phyloP scores from a whole-genome alignment of 2,797 vertebrate species.

The Sparidentex hasta region DNA sequence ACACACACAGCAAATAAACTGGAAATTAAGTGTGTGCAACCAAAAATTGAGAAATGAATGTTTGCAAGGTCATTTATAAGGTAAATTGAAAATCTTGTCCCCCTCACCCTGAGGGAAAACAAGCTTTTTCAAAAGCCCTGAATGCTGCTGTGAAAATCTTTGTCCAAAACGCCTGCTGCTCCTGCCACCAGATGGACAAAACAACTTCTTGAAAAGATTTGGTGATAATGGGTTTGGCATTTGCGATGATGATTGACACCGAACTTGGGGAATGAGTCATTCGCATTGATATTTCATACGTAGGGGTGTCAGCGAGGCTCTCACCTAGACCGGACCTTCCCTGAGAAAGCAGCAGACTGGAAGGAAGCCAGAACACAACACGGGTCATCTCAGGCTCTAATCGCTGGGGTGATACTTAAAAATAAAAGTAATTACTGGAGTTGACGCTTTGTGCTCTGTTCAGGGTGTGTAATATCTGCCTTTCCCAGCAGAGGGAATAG shows the following conservation, averaged over 20 bases:
- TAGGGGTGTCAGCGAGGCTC: constrained; percentile 71
- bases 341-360: constrained; percentile 53
- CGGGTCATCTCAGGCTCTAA: constrained; percentile 31
- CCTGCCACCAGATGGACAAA: constrained; percentile 77
- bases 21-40: constrained; percentile 22
- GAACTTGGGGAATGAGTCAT: constrained; percentile 86
- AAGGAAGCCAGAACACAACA: constrained; percentile 19
- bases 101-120: constrained; percentile 38
- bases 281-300: constrained; percentile 86
- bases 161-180: constrained; percentile 62
- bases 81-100: constrained; percentile 50
- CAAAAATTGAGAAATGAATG: constrained; percentile 44
- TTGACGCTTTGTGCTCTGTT: constrained; percentile 35
- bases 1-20: background rate
- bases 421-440: constrained; percentile 51
- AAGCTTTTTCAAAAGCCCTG: constrained; percentile 39
- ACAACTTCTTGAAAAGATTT: constrained; percentile 83
- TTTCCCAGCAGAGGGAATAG: constrained; percentile 90
- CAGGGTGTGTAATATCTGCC: constrained; percentile 85
- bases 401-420: constrained; percentile 35
- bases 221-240: constrained; percentile 87
- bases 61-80: constrained; percentile 66
- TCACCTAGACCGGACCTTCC: constrained; percentile 59
- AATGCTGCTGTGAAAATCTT: constrained; percentile 52
- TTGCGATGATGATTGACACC: constrained; percentile 87